These are phyloP conservation scores for Pandemis heparana DNA, from an alignment of 2,888 invertebrate genomes.

Conservation along the genomic window DNA sequence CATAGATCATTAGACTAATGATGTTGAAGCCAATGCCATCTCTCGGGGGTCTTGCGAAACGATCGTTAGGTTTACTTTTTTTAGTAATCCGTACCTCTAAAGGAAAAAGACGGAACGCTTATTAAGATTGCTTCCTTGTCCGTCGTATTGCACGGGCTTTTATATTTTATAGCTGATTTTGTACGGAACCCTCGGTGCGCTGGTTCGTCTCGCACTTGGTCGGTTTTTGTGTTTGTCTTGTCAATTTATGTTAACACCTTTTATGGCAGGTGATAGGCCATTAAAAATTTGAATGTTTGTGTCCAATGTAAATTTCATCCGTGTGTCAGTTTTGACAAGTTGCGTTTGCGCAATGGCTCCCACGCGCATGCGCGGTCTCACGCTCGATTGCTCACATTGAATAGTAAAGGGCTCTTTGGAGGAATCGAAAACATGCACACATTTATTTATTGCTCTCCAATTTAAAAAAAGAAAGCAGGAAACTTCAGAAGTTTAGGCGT, in stretches of 20 bases:
- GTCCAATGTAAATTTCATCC: neutral
- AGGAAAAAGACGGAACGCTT: too few species aligned
- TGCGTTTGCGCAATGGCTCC: conserved; percentile 51
- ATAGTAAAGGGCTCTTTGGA: conserved; percentile 3
- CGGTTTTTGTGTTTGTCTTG: conserved; percentile 51
- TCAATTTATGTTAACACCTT: neutral
- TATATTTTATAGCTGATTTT: too few species aligned
- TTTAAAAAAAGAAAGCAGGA: too few species aligned
- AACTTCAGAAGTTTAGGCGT: too few species aligned
- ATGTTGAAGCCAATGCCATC: conserved; percentile 41
- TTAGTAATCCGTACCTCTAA: conserved; percentile 33
- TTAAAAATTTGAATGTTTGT: neutral
- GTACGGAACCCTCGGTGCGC: too few species aligned
- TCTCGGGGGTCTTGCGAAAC: conserved; percentile 14
- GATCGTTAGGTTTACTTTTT: conserved; percentile 54
- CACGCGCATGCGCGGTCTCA: conserved; percentile 43
- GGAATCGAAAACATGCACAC: neutral
- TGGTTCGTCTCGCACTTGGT: too few species aligned
- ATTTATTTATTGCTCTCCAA: too few species aligned
- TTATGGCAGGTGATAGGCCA: neutral
- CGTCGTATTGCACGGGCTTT: too few species aligned
- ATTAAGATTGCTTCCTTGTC: too few species aligned
- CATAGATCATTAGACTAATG: conserved; percentile 51
- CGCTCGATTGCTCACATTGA: conserved; percentile 24
- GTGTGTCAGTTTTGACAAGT: conserved; percentile 63